These are phyloP conservation scores for Baronia brevicornis DNA, from an alignment of 2,888 invertebrate genomes.

Conservation along the genomic window DNA sequence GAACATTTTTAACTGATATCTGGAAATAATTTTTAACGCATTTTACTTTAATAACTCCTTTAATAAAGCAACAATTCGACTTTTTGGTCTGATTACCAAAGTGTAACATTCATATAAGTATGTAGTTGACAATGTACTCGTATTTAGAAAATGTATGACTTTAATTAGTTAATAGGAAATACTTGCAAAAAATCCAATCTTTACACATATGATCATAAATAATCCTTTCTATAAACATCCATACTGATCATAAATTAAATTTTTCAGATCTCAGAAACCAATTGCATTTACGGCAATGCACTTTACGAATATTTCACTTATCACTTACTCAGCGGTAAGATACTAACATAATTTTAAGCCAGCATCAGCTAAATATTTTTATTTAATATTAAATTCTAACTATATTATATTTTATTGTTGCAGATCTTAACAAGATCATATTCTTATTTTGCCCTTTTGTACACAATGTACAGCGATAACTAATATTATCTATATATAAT, in stretches of 20 bases:
- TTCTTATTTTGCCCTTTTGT: slow-evolving; percentile 62
- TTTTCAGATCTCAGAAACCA: slow-evolving; percentile 54
- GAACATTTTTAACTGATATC: too few relatives aligned
- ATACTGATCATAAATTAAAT: slow-evolving; percentile 1
- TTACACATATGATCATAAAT: too few relatives aligned
- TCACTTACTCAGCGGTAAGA: slow-evolving; percentile 60
- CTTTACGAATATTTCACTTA: slow-evolving; percentile 58
- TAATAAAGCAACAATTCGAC: too few relatives aligned
- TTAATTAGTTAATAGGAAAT: too few relatives aligned
- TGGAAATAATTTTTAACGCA: slow-evolving; percentile 5
- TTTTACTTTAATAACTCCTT: background rate
- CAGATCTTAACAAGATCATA: slow-evolving; percentile 65
- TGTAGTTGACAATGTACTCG: too few relatives aligned
- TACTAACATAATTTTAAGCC: background rate
- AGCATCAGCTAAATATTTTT: background rate
- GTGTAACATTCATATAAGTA: too few relatives aligned
- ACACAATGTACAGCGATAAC: slow-evolving; percentile 61
- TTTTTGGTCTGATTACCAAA: too few relatives aligned
- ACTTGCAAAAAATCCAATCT: too few relatives aligned
- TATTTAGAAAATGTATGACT: too few relatives aligned
- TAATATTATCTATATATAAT: slow-evolving; percentile 21
- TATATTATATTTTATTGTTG: slow-evolving; percentile 24
- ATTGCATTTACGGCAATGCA: slow-evolving; percentile 66
- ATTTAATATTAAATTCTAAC: background rate
- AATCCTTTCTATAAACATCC: background rate